These are phyloP conservation scores for Gobio occitaniae DNA, from an alignment of 2,797 vertebrate genomes.

Conservation along the genomic window DNA sequence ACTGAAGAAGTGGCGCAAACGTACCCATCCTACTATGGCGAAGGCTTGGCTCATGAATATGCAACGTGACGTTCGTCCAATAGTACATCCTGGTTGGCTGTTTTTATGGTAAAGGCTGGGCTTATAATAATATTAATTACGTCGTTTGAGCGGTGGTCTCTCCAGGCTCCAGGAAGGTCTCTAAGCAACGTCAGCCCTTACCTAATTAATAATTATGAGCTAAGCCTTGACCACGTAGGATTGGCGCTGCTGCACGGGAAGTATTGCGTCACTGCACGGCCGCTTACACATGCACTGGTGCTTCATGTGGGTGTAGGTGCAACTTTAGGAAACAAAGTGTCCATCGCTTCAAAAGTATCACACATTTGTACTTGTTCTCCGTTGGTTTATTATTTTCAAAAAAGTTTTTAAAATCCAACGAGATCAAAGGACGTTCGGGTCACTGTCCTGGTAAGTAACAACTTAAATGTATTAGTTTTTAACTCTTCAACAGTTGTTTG, in stretches of 20 bases:
- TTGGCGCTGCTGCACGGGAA: slow-evolving; percentile 46
- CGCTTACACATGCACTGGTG: background rate
- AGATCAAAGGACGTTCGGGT: background rate
- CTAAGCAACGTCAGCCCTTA: background rate
- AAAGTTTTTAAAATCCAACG: background rate
- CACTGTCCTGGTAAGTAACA: slow-evolving; percentile 28
- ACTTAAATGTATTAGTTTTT: background rate
- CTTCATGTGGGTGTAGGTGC: slow-evolving; percentile 36
- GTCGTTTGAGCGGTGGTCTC: background rate
- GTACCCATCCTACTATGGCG: background rate
- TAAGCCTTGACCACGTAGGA: background rate
- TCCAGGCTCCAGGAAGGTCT: background rate
- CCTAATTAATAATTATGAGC: slow-evolving; percentile 30
- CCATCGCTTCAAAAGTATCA: background rate
- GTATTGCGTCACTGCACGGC: slow-evolving; percentile 45
- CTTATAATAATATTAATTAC: slow-evolving; percentile 4
- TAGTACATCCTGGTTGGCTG: background rate
- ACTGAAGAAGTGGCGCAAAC: background rate
- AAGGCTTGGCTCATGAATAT: background rate
- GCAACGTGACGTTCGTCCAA: background rate
- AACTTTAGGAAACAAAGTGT: slow-evolving; percentile 44
- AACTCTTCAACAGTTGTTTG: background rate
- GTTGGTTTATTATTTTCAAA: background rate
- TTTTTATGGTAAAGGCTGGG: background rate
- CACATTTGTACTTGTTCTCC: background rate